These are phyloP conservation scores for Arothron firmamentum DNA, from an alignment of 2,113 vertebrate genomes.

Conservation along the genomic window DNA sequence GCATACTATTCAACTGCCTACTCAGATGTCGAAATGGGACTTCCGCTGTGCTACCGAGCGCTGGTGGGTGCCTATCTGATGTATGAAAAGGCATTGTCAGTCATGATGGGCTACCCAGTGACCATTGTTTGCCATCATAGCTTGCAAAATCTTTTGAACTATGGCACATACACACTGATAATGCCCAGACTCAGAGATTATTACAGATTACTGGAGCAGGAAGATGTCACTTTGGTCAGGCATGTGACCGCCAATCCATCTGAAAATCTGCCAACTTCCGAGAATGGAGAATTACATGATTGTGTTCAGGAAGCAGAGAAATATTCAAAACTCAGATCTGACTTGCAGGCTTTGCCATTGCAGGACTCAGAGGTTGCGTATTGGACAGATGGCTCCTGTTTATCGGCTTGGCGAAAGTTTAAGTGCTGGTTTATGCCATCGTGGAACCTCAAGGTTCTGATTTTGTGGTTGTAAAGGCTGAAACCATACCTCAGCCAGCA, in stretches of 20 bases:
- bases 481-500: not conserved
- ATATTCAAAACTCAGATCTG: slow-evolving; percentile 1
- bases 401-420: not conserved
- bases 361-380: not conserved
- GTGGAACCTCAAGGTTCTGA: not conserved
- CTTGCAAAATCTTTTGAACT: slow-evolving; percentile 8
- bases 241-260: not conserved
- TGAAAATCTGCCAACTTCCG: not conserved
- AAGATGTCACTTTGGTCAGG: not conserved
- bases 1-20: no score
- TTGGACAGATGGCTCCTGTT: slow-evolving; percentile 1
- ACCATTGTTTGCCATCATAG: slow-evolving; percentile 5
- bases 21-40: no score
- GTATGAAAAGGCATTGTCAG: no score
- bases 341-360: not conserved
- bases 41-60: no score
- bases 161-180: not conserved
- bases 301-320: not conserved
- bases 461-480: not conserved
- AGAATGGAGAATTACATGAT: slow-evolving; percentile 2
- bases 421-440: not conserved
- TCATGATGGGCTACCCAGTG: slow-evolving; percentile 9
- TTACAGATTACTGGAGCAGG: not conserved
- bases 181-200: slow-evolving; percentile 4
- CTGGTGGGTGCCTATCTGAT: no score